phyloP scores from a whole-genome alignment of 1,140 invertebrate genomes.

The Euura lappo region DNA sequence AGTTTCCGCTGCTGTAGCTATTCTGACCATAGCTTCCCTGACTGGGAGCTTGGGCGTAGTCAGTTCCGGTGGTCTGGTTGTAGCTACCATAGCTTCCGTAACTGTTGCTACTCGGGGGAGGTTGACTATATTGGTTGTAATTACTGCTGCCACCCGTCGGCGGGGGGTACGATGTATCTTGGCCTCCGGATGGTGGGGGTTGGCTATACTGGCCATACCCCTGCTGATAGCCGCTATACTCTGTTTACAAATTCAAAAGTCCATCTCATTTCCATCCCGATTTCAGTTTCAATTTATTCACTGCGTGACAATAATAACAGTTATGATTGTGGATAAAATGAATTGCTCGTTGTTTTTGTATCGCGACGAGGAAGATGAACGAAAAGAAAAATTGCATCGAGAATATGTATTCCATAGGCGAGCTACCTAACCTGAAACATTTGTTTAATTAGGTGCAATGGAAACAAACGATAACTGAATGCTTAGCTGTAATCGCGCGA shows the following conservation, averaged over 20 bases:
- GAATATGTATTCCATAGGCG: no score
- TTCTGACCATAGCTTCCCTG: slow-evolving; percentile 53
- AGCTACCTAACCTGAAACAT: no score
- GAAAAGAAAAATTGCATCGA: no score
- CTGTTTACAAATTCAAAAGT: slow-evolving; percentile 28
- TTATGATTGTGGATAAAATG: no score
- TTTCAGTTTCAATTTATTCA: no score
- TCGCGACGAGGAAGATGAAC: no score
- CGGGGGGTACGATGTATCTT: slow-evolving; percentile 52
- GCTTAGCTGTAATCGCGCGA: background rate
- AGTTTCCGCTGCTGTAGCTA: slow-evolving; percentile 57
- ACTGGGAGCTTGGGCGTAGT: slow-evolving; percentile 42
- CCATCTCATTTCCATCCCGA: background rate
- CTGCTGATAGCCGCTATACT: slow-evolving; percentile 56
- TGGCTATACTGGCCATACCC: slow-evolving; percentile 53
- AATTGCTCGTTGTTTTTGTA: no score
- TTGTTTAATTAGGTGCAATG: no score
- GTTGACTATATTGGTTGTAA: slow-evolving; percentile 52
- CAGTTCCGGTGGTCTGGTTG: slow-evolving; percentile 29
- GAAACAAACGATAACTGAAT: no score
- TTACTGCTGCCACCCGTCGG: slow-evolving; percentile 38
- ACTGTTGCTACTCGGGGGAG: slow-evolving; percentile 47
- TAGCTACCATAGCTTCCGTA: slow-evolving; percentile 51
- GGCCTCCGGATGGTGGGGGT: slow-evolving; percentile 41
- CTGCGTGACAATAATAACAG: no score